Conservation (phyloP, 2,888 invertebrate genomes). For the Crossocerus cetratus region DNA sequence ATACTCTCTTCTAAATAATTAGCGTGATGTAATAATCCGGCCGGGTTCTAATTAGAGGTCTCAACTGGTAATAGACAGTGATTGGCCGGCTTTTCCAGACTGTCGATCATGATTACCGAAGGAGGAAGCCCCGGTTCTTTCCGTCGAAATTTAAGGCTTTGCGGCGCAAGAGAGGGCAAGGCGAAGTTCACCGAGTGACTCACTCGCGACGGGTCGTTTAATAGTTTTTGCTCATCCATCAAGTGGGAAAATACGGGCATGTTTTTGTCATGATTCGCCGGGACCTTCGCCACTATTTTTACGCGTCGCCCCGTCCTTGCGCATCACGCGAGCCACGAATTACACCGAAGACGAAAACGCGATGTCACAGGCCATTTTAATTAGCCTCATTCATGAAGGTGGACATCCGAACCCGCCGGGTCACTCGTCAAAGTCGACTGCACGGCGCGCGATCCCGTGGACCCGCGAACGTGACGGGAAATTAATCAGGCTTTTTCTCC, state of each 20-base stretch:
- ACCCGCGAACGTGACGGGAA: neutral
- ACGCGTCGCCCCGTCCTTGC: neutral
- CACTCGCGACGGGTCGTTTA: neutral
- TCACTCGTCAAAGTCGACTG: neutral
- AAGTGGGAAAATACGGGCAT: neutral
- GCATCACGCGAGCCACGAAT: neutral
- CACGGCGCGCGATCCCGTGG: neutral
- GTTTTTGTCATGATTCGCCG: neutral
- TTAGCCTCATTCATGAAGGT: neutral
- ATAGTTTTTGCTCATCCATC: neutral
- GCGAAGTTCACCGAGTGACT: neutral
- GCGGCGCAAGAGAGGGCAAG: neutral
- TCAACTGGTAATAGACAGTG: slow-evolving; percentile 7
- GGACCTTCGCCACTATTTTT: neutral
- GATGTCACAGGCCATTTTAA: neutral
- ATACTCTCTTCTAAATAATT: neutral
- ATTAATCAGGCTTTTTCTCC: neutral
- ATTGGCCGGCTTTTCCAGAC: neutral
- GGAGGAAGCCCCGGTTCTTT: neutral
- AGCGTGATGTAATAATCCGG: neutral
- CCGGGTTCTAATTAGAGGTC: neutral
- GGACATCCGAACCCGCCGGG: neutral
- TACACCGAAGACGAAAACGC: neutral
- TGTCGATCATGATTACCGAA: slow-evolving; percentile 16
- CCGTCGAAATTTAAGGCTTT: neutral